Evolutionary conservation across 2,888 invertebrate species (phyloP), one percentile per base, ranked within the genome.

Genomic region (Imbricaverruca yamaguchii): DNA sequence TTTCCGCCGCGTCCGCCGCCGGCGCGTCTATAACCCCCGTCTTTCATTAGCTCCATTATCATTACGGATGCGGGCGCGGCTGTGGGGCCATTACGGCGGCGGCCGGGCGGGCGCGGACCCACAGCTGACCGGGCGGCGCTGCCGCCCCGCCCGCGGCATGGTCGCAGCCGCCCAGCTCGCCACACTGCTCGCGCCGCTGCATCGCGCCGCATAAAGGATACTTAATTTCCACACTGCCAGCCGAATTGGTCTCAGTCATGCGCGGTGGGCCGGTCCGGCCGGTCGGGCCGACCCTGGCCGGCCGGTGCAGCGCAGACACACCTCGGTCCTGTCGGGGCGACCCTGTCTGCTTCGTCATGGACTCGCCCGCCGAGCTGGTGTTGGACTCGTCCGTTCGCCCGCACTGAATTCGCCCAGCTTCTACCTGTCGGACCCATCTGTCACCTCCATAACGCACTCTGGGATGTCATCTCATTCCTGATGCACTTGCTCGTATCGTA

Each of bases 1-100:
- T 82, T 82, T 65, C 80, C 81, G 25, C 83, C 81, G 25, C 82
- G 80, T n/a, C 81, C 81, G 55, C n/a, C 74, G 18, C 57, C 13
- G 23, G n/a, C 81, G 67, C 25, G 55, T 21, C 59, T 65, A 65
- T 63, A 65, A 53, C 25, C 81, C 82, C 56, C 74, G n/a, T 61
- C 74, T 77, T 77, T 57, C 74, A 74, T 69, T 56, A 81, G 57
- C 21, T 81, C 57, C 56, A 77, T 55, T 61, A 77, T 61, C 81
- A 81, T 81, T 81, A 69, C 65, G 67, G 67, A 25, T 9, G 65
- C 67, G 25, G 67, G 39, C 39, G 67, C 23, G 25, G 25, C 67
- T 25, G 18, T 18, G 10, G 65, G 65, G 25, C 23, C 67, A 39
- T 67, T 67, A 67, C 67, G 23, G 67, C n/a, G n/a, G n/a, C 67